A percentile compares a stretch with the other conserved stretches of the same genome.
Conservation (phyloP, 2,888 invertebrate species). For the Drosophila kambysellisi region DNA sequence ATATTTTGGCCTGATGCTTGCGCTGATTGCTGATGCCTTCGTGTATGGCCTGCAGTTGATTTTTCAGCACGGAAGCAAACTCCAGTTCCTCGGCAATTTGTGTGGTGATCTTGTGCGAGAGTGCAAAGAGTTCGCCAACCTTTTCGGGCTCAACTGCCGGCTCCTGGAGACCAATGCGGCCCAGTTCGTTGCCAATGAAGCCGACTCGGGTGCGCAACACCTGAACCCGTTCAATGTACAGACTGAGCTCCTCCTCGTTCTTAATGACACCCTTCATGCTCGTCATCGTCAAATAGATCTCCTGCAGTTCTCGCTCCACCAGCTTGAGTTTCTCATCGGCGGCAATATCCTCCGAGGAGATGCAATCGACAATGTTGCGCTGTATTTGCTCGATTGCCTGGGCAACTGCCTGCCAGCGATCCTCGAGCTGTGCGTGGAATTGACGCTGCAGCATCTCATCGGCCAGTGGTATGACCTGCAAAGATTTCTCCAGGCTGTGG, state of each 20-base stretch:
- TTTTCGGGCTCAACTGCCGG: constrained; percentile 90
- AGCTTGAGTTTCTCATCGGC: constrained; percentile 90
- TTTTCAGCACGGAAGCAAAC: constrained; percentile 90
- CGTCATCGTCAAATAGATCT: constrained; percentile 89
- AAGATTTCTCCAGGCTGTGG: constrained; percentile 90
- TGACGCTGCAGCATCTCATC: constrained; percentile 93
- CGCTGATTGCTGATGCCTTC: constrained; percentile 89
- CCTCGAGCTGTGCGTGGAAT: constrained; percentile 91
- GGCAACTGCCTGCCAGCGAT: constrained; percentile 90
- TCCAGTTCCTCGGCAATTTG: constrained; percentile 92
- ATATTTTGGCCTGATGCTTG: constrained; percentile 89
- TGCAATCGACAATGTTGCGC: constrained; percentile 88
- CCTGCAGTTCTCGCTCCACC: constrained; percentile 91
- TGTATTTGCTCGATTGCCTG: constrained; percentile 89
- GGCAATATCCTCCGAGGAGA: constrained; percentile 90
- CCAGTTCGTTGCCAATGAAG: constrained; percentile 92
- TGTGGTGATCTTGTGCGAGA: constrained; percentile 90
- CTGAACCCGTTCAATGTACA: constrained; percentile 93
- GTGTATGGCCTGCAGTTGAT: constrained; percentile 90
- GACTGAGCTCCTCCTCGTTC: constrained; percentile 92
- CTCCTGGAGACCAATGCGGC: constrained; percentile 90
- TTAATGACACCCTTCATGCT: constrained; percentile 92
- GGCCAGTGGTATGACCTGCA: constrained; percentile 92
- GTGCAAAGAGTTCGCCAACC: constrained; percentile 89
- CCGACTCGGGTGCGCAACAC: constrained; percentile 91